Base-by-base conservation (phyloP, 2,797 vertebrate species). In the Mallotus villosus region DNA sequence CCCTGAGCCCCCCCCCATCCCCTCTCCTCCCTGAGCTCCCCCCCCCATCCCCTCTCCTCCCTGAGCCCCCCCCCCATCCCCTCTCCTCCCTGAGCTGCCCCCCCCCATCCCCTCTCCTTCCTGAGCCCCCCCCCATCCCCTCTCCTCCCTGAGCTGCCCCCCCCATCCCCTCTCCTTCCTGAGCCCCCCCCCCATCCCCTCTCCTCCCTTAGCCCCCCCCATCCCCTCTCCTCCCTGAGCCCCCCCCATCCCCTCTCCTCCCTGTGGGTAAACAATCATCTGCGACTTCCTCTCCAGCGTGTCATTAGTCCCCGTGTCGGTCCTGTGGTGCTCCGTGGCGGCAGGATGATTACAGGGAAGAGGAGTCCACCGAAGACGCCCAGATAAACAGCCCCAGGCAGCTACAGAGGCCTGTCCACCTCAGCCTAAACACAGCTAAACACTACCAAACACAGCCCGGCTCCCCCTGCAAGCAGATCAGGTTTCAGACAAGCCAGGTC, bases 301-400 rank as follows among this genome's bases (percentile, higher is more conserved):
- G 85, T 90, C 87, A 86, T 90, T 90, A 90, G 91, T 92, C 88
- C 88, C 82, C 70, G 51, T 41, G 51, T 87, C 87, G 87, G 88
- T 90, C 88, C 87, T 88, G 82, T 89, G 86, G 85, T 53, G 16
- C 51, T 53, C 4, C 14, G 17, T 19, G 86, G 85, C 81, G 87
- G 85, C 84, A 85, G 82, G 84, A 90, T 91, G 90, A 92, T 92
- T 91, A 91, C 87, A 90, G 91, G 85, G 90, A 87, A 89, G 87
- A 85, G 85, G 83, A 90, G 78, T 88, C 85, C 83, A 89, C 79
- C 88, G 88, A 91, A 87, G 84, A 88, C 84, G 87, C 91, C 90
- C 88, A 90, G 91, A 90, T 90, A 90, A 90, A 90, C 89, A 90
- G 83, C 90, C 89, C 86, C 88, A 86, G 87, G 88, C 89, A 82